phyloP scores from a whole-genome alignment of 1,140 invertebrate species.

The Anadara kagoshimensis region DNA sequence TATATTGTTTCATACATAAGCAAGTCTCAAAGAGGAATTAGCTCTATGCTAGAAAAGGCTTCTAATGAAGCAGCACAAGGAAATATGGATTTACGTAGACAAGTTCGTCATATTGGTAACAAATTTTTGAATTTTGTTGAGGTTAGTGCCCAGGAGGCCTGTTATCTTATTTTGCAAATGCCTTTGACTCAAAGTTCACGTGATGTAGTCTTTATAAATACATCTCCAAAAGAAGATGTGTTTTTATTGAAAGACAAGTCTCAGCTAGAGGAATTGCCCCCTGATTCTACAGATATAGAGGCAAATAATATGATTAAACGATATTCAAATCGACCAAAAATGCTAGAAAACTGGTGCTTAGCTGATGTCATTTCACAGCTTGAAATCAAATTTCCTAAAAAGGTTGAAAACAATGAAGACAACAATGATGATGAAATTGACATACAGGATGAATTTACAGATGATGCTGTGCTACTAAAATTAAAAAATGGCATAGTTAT shows the following conservation, averaged over 20 bases:
- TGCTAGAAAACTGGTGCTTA: constrained; percentile 31
- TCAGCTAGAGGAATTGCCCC: constrained; percentile 15
- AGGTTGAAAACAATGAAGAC: constrained; percentile 2
- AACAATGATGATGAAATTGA: constrained; percentile 30
- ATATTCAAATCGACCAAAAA: constrained; percentile 33
- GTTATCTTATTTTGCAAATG: constrained; percentile 26
- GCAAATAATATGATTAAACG: constrained; percentile 25
- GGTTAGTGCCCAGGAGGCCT: constrained; percentile 35
- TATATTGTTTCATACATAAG: constrained; percentile 49
- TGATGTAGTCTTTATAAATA: constrained; percentile 41
- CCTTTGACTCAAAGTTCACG: constrained; percentile 26
- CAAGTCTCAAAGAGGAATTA: constrained; percentile 51
- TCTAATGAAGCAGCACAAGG: constrained; percentile 39
- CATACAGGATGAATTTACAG: constrained; percentile 1
- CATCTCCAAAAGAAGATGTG: constrained; percentile 26
- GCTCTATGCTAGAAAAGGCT: constrained; percentile 34
- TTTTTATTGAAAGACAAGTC: constrained; percentile 33
- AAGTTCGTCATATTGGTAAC: constrained; percentile 27
- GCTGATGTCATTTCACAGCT: constrained; percentile 37
- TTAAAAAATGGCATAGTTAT: constrained; percentile 40
- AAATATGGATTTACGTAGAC: constrained; percentile 34
- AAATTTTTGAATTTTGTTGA: constrained; percentile 17
- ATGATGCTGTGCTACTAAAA: background rate
- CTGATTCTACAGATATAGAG: constrained; percentile 36
- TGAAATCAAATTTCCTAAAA: constrained; percentile 33